Conservation (phyloP, 2,888 invertebrate genomes). For the Leptopilina syphax region DNA sequence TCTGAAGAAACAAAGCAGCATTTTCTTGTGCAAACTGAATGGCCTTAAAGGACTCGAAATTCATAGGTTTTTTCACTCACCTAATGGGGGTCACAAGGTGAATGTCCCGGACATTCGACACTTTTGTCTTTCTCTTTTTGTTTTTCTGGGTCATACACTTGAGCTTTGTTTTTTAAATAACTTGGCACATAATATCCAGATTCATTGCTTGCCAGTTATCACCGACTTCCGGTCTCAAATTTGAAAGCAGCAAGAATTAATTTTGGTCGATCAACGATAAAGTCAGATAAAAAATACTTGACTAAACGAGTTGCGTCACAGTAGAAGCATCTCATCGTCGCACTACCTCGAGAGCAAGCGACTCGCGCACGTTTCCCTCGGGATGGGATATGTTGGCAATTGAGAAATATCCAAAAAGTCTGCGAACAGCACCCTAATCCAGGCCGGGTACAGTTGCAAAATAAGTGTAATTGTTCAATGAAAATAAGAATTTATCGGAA, state of each 20-base stretch:
- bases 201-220: neutral
- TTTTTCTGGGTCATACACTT: conserved; percentile 18
- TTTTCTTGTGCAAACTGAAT: neutral
- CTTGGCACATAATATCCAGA: conserved; percentile 7
- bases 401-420: neutral
- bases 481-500: neutral
- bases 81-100: conserved; percentile 21
- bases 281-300: conserved; percentile 5
- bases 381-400: conserved; percentile 25
- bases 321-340: conserved; percentile 31
- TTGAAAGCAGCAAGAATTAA: neutral
- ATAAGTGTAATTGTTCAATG: neutral
- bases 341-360: conserved; percentile 31
- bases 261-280: conserved; percentile 5
- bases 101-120: conserved; percentile 30
- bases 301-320: conserved; percentile 13
- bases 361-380: conserved; percentile 37
- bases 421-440: conserved; percentile 65
- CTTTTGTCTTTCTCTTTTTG: conserved; percentile 21
- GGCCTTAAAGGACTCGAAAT: conserved; percentile 3
- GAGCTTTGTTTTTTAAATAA: conserved; percentile 1
- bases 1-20: neutral
- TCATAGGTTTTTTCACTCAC: conserved; percentile 22
- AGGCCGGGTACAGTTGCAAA: conserved; percentile 62
- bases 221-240: neutral